phyloP scores from a whole-genome alignment of 1,140 invertebrate genomes.

The Tetramorium simillimum region DNA sequence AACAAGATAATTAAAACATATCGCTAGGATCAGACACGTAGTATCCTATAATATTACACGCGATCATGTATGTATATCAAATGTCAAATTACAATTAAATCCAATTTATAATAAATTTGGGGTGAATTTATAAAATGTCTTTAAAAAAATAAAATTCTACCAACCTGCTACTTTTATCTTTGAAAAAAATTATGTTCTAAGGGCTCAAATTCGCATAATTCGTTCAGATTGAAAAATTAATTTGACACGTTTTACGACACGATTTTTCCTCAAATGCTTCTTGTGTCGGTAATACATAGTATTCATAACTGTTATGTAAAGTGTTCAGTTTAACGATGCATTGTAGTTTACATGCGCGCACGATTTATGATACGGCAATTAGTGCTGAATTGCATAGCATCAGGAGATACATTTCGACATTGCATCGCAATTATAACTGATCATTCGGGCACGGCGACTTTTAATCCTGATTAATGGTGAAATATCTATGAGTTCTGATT shows the following conservation, averaged over 20 bases:
- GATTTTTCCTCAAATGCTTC: background rate
- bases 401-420: conserved; percentile 32
- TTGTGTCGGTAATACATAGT: background rate
- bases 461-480: conserved; percentile 55
- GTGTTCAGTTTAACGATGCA: conserved; percentile 28
- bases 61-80: background rate
- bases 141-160: background rate
- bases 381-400: conserved; percentile 30
- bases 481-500: conserved; percentile 35
- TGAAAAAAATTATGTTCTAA: background rate
- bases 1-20: background rate
- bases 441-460: conserved; percentile 17
- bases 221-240: background rate
- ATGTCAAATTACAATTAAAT: background rate
- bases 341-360: conserved; percentile 26
- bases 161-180: background rate
- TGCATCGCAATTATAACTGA: conserved; percentile 33
- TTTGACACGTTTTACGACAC: background rate
- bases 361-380: conserved; percentile 50
- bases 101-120: too few relatives aligned
- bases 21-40: background rate
- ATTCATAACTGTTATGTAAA: background rate
- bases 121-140: background rate
- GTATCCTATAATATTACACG: background rate
- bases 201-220: background rate